Conservation (phyloP, 2,888 invertebrate species). For the Apodemia mormo region DNA sequence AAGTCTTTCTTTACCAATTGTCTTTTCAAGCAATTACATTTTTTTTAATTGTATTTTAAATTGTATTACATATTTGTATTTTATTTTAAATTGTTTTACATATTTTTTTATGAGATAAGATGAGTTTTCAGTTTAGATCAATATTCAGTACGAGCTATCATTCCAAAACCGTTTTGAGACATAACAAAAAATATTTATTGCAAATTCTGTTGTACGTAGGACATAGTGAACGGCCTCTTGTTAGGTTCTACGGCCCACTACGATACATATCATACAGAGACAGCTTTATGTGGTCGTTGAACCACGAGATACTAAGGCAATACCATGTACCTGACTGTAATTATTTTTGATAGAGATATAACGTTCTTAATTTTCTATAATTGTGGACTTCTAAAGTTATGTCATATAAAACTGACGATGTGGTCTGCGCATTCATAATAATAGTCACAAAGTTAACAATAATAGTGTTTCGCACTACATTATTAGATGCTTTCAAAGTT, state of each 20-base stretch:
- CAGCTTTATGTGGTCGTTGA: background rate
- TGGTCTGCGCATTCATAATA: slow-evolving; percentile 4
- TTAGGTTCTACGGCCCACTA: background rate
- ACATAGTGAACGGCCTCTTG: too few species aligned
- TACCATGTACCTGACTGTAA: background rate
- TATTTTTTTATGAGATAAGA: too few species aligned
- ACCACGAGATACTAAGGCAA: background rate
- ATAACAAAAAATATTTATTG: too few species aligned
- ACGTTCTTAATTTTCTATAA: background rate
- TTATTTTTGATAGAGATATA: background rate
- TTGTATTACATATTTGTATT: too few species aligned
- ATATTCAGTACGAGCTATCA: too few species aligned
- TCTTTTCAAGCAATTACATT: too few species aligned
- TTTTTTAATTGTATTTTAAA: too few species aligned
- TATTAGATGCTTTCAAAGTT: background rate
- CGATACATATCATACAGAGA: background rate
- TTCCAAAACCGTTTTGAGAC: too few species aligned
- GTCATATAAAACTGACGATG: background rate
- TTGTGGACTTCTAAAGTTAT: background rate
- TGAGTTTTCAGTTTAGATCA: too few species aligned
- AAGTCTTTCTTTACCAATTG: too few species aligned
- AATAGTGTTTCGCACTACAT: background rate
- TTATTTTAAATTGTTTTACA: too few species aligned
- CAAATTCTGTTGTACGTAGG: too few species aligned
- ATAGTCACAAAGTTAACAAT: slow-evolving; percentile 9